Evolutionary conservation across 2,113 vertebrate species (phyloP), one percentile per base, ranked within the genome.

Genomic region (Galbula dea): DNA sequence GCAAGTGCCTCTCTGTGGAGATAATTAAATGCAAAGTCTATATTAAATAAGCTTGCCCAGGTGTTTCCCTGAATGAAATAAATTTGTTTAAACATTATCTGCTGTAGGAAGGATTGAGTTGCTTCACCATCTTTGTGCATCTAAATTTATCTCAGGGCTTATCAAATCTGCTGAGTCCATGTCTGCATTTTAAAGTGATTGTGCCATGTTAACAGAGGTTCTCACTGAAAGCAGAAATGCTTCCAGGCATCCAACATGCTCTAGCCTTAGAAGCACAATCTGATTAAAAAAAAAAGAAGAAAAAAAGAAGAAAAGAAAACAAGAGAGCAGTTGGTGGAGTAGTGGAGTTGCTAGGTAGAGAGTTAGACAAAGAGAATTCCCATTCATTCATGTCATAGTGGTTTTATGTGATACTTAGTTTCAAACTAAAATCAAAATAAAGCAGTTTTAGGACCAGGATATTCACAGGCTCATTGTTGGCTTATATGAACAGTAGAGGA

Each of bases 1-100:
- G 83, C 45, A 78, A 90, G 39, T 75, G 26, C 27, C 46, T 77
- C 59, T 87, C 77, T 65, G 51, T 3, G 1, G 14, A 46, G 37
- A 78, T 96, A 94, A 97, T 96, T 91, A 95, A 87, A 95, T 94
- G 85, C 92, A 94, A 91, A 85, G 85, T 74, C 21, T 94, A 10
- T 78, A 85, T 93, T 90, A 94, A 96, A 81, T 93, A 96, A 91
- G 21, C 77, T 91, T 90, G 67, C 73, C 90, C 94, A 97, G 92
- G 90, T 97, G 90, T 94, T 90, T 91, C 68, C 57, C 0, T 91
- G 80, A 94, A 94, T 89, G 55, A 86, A 92, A 76, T 73, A 90
- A 82, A 94, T 96, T 96, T 96, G 87, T 90, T 91, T 96, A 96
- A 96, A 95, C 36, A 91, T 94, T 81, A 57, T 92, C 23, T 52